A percentile compares a stretch with the other conserved stretches of the same genome.
Evolutionary conservation across 2,113 vertebrate genomes (phyloP).

Genomic region (Toxostoma redivivum): DNA sequence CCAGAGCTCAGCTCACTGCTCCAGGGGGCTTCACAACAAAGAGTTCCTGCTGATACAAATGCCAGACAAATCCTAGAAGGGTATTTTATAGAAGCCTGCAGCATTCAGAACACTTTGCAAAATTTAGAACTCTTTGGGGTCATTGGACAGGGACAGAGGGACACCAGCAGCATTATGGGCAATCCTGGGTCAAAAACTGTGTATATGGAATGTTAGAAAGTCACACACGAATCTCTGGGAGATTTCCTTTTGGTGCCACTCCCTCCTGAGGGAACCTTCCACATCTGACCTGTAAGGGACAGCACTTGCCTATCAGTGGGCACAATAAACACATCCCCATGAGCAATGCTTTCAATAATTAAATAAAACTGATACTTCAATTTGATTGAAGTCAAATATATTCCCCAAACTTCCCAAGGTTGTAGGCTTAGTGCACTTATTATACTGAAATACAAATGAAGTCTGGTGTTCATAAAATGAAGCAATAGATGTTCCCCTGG

Average conservation of each 20-base stretch:
- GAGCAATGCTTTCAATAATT: not conserved
- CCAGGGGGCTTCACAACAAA: not conserved
- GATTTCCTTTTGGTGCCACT: not conserved
- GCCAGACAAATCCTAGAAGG: not conserved
- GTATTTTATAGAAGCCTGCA: not conserved
- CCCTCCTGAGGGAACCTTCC: not conserved
- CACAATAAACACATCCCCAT: not conserved
- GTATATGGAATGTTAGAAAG: not conserved
- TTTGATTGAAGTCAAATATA: not conserved
- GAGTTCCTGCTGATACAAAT: too few relatives aligned
- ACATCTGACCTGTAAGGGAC: not conserved
- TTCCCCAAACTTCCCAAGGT: not conserved
- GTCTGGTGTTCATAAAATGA: not conserved
- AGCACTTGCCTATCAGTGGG: not conserved
- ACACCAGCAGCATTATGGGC: not conserved
- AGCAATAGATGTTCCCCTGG: not conserved
- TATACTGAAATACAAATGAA: not conserved
- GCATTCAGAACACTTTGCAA: not conserved
- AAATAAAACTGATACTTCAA: not conserved
- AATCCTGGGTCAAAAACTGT: not conserved
- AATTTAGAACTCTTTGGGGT: not conserved
- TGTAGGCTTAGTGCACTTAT: not conserved
- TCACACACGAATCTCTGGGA: not conserved
- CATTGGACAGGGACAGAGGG: not conserved
- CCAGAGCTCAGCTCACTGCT: accelerated